phyloP scores from a whole-genome alignment of 1,140 invertebrate species.

The Spodoptera frugiperda region DNA sequence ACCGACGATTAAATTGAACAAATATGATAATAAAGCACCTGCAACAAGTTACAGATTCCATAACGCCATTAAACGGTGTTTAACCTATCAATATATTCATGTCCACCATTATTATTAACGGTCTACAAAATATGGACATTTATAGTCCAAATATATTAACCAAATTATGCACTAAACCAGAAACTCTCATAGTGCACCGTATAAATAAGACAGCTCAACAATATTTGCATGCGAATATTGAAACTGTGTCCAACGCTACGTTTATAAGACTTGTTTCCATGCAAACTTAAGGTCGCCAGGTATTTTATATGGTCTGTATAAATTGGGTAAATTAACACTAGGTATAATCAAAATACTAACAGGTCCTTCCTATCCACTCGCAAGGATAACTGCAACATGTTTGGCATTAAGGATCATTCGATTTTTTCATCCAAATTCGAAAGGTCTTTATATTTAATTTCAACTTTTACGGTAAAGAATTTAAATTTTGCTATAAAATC shows the following conservation, averaged over 20 bases:
- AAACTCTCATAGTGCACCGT: conserved; percentile 2
- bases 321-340: conserved; percentile 28
- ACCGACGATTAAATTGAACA: too few relatives aligned
- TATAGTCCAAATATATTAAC: conserved; percentile 17
- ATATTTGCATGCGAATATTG: conserved; percentile 26
- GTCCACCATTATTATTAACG: conserved; percentile 28
- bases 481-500: conserved; percentile 10
- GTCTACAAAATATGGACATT: conserved; percentile 24
- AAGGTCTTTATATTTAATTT: conserved; percentile 1
- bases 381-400: conserved; percentile 11
- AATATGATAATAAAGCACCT: conserved; percentile 1
- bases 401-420: background rate
- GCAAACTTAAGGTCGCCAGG: conserved; percentile 36
- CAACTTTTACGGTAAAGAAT: background rate
- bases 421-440: conserved; percentile 5
- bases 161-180: conserved; percentile 14
- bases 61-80: background rate
- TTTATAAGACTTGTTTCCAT: conserved; percentile 17
- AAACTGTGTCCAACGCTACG: conserved; percentile 4
- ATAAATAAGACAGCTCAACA: conserved; percentile 14
- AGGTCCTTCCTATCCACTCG: background rate
- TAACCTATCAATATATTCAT: conserved; percentile 27
- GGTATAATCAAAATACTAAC: conserved; percentile 2
- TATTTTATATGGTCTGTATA: conserved; percentile 25
- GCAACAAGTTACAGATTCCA: background rate